Percentiles rank a stretch among this genome's conserved stretches.
Evolutionary conservation across 2,888 invertebrate genomes (phyloP).

Genomic region (Sinodicranocentrus sp.): DNA sequence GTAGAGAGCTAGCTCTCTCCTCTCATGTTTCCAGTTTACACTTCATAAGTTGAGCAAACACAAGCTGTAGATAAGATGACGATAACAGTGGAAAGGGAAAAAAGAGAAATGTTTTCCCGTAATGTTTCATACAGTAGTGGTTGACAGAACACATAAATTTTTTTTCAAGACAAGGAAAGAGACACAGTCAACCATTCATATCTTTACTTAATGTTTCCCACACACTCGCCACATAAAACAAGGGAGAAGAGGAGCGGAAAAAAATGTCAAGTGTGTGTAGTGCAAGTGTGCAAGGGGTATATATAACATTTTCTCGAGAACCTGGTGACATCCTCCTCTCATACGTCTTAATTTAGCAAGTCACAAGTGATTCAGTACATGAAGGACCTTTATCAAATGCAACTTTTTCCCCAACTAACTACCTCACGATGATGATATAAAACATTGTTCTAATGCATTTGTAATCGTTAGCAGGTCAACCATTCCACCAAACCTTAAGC

Average conservation of each 20-base stretch:
- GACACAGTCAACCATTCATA: slow-evolving; percentile 12
- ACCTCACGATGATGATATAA: no score
- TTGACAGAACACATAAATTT: slow-evolving; percentile 9
- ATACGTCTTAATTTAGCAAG: slow-evolving; percentile 57
- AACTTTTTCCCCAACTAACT: background rate
- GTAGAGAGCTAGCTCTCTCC: no score
- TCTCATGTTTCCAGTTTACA: background rate
- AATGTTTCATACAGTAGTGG: background rate
- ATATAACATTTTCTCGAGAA: background rate
- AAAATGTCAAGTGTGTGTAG: no score
- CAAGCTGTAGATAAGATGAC: background rate
- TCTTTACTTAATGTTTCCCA: background rate
- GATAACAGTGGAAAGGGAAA: background rate
- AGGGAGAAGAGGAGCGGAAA: no score
- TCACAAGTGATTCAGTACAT: slow-evolving; percentile 35
- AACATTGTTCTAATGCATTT: no score
- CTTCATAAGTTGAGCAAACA: background rate
- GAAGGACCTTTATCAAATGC: no score
- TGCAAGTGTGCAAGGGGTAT: background rate
- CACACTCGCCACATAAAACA: no score
- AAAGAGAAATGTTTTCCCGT: background rate
- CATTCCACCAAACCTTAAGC: no score
- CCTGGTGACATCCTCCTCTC: slow-evolving; percentile 21
- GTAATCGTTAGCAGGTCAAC: no score
- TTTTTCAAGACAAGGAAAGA: background rate